Evolutionary conservation across 2,888 invertebrate species (phyloP).

Genomic region (Nomada fucata): DNA sequence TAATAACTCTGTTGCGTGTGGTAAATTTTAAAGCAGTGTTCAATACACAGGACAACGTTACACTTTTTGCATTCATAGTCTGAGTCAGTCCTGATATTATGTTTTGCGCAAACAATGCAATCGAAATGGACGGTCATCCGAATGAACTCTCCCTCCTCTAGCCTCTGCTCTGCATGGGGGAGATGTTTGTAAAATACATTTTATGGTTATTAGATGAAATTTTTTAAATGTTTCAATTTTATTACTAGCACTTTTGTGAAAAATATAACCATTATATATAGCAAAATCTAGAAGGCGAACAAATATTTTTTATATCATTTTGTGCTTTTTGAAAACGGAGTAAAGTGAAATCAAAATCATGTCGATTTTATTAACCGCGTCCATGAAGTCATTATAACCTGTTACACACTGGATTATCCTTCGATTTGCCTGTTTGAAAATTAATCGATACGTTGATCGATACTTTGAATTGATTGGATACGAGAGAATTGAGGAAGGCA

Average conservation of each 20-base stretch:
- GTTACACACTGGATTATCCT: constrained; percentile 9
- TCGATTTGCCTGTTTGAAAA: neutral
- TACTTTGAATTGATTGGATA: too few species aligned
- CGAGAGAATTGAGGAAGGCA: too few species aligned
- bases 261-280: neutral
- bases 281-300: neutral
- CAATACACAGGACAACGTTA: constrained; percentile 26
- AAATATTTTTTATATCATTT: neutral
- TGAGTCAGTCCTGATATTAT: constrained; percentile 29
- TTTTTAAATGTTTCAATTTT: neutral
- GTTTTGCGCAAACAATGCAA: constrained; percentile 29
- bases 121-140: constrained; percentile 28
- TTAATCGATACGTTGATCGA: neutral
- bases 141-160: constrained; percentile 31
- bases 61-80: constrained; percentile 30
- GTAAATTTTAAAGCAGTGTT: constrained; percentile 17
- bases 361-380: constrained; percentile 13
- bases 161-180: constrained; percentile 28
- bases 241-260: neutral
- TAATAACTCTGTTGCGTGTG: constrained; percentile 21
- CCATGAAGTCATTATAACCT: constrained; percentile 14
- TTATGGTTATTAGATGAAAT: neutral
- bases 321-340: neutral
- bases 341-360: neutral
- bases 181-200: constrained; percentile 16